Conservation (phyloP, 2,113 vertebrate species). For the Rhynchomys soricoides region DNA sequence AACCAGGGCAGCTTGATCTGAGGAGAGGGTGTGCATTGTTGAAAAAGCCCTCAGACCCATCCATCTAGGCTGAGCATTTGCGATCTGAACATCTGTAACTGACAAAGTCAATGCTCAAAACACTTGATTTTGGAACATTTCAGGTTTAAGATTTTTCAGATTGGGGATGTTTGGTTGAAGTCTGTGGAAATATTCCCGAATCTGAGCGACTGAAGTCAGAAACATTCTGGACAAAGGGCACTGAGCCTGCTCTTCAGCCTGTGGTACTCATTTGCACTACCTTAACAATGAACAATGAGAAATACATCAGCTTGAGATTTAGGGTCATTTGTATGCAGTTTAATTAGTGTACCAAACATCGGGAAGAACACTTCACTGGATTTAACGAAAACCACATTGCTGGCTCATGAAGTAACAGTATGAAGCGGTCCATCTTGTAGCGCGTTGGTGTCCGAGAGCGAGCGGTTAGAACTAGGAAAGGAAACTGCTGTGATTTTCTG, state of each 20-base stretch:
- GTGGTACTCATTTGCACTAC: background rate
- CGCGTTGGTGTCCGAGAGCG: background rate
- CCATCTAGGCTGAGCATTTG: background rate
- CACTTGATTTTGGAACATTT: background rate
- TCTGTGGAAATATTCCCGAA: background rate
- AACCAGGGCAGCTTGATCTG: background rate
- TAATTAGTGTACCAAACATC: conserved; percentile 8
- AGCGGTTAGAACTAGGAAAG: background rate
- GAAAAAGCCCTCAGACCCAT: background rate
- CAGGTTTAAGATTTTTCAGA: background rate
- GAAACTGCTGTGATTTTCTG: background rate
- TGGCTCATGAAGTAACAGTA: background rate
- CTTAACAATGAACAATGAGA: conserved; percentile 27
- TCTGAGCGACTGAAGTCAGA: background rate
- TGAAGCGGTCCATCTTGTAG: conserved; percentile 28
- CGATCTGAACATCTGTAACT: background rate
- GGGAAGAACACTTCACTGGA: background rate
- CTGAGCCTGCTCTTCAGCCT: background rate
- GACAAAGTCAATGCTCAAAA: background rate
- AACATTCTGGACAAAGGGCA: background rate
- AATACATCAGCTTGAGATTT: background rate
- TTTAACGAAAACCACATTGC: background rate
- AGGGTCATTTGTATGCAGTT: background rate
- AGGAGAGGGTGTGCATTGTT: background rate
- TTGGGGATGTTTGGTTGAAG: background rate